These are phyloP conservation scores for Micrastur ruficollis DNA, from an alignment of 2,797 vertebrate species.

Conservation along the genomic window DNA sequence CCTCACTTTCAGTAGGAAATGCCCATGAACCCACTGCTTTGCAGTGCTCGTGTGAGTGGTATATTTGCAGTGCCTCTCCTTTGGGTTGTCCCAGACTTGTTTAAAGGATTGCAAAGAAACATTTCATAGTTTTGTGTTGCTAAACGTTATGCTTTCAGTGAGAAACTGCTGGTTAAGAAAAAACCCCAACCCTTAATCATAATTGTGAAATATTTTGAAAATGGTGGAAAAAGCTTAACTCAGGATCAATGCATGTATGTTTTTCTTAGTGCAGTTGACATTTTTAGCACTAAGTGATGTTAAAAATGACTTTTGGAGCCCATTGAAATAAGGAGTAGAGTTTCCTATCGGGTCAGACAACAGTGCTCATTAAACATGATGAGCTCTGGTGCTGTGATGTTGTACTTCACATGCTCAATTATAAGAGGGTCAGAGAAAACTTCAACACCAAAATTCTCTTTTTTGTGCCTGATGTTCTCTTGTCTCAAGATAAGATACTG, in stretches of 20 bases:
- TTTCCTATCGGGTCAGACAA: not conserved
- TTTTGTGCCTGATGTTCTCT: not conserved
- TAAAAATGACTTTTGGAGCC: not conserved
- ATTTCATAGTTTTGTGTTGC: not conserved
- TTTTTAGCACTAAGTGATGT: not conserved
- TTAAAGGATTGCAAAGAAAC: not conserved
- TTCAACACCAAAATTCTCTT: not conserved
- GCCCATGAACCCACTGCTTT: fast-evolving
- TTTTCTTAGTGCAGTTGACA: not conserved
- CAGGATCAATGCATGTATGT: fast-evolving
- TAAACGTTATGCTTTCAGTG: not conserved
- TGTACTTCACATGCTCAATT: not conserved
- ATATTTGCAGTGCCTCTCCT: not conserved
- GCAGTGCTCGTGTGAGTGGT: fast-evolving
- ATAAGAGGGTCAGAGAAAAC: not conserved
- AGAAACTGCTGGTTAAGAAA: not conserved
- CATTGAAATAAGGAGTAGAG: not conserved
- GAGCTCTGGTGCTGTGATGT: not conserved
- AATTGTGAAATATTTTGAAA: not conserved
- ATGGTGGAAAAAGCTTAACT: not conserved
- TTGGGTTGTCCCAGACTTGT: not conserved
- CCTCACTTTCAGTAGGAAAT: not conserved
- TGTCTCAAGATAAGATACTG: not conserved
- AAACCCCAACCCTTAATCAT: fast-evolving
- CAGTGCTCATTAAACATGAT: not conserved